phyloP scores from a whole-genome alignment of 1,140 invertebrate species.

The Rhagoletis pomonella region DNA sequence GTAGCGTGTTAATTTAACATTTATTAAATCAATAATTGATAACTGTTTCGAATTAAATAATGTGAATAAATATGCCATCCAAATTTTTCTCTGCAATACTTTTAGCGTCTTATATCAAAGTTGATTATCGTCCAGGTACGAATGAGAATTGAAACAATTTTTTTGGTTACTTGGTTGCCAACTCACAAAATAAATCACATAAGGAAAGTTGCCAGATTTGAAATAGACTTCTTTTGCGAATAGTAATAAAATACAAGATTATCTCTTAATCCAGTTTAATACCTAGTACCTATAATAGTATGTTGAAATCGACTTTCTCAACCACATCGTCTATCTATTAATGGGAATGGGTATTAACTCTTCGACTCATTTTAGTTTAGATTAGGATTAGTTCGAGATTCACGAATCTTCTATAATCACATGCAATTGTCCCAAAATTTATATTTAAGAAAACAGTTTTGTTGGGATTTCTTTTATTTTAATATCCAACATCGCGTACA shows the following conservation, averaged over 20 bases:
- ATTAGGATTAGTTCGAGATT: too few species aligned
- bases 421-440: too few species aligned
- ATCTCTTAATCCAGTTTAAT: too few species aligned
- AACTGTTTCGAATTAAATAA: neutral
- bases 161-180: neutral
- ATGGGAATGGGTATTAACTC: too few species aligned
- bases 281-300: too few species aligned
- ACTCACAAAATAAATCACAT: neutral
- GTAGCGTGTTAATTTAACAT: constrained; percentile 27
- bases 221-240: too few species aligned
- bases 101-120: constrained; percentile 45
- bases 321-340: too few species aligned
- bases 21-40: neutral
- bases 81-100: constrained; percentile 46
- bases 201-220: neutral
- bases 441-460: neutral
- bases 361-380: too few species aligned
- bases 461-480: constrained; percentile 10
- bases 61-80: constrained; percentile 37
- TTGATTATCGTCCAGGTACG: constrained; percentile 39
- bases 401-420: too few species aligned
- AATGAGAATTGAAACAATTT: constrained; percentile 12
- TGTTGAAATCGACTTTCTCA: too few species aligned
- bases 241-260: too few species aligned
- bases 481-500: neutral